Evolutionary conservation across 2,113 vertebrate genomes (phyloP), one percentile per base, ranked within the genome.

Genomic region (Nothobranchius kuhntae): DNA sequence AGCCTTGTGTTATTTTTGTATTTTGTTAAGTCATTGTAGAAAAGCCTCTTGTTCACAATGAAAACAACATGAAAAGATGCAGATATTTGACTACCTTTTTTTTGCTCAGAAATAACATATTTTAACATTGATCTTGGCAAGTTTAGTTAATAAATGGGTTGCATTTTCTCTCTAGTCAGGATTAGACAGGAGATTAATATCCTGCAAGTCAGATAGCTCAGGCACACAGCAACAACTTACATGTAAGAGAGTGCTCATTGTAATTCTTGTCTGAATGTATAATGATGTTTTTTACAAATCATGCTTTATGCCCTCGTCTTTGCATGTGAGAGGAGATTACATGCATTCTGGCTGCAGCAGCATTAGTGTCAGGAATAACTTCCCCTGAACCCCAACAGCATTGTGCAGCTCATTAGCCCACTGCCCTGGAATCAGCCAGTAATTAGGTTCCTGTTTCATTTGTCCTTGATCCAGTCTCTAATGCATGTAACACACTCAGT

Each of bases 391-490:
- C 79, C 75, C 78, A 85, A 51, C 75, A 84, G 80, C 72, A 68
- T 66, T 82, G 67, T 84, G 84, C 71, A 61, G 78, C 79, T 88
- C 68, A 85, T 89, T 87, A 89, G 66, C 85, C 85, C 80, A 81
- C 83, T 84, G 77, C 80, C 88, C 87, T 88, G 78, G 70, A 90
- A 85, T 77, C 50, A 70, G 65, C 74, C 54, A 78, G 15, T 84
- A 86, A 87, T 90, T 88, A 79, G 84, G 87, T 91, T 85, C 61
- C 65, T 73, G 65, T 75, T 86, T 83, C 81, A 64, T 52, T 87
- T 71, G 83, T 76, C 87, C 87, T 89, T 84, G 73, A 78, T 73
- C 68, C 11, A 47, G 69, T 63, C 65, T 79, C 54, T 65, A 65
- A 75, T 17, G 53, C 61, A 65, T 77, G 14, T 72, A 75, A 78